phyloP scores from a whole-genome alignment of 2,113 vertebrate species.

The Toxostoma redivivum region DNA sequence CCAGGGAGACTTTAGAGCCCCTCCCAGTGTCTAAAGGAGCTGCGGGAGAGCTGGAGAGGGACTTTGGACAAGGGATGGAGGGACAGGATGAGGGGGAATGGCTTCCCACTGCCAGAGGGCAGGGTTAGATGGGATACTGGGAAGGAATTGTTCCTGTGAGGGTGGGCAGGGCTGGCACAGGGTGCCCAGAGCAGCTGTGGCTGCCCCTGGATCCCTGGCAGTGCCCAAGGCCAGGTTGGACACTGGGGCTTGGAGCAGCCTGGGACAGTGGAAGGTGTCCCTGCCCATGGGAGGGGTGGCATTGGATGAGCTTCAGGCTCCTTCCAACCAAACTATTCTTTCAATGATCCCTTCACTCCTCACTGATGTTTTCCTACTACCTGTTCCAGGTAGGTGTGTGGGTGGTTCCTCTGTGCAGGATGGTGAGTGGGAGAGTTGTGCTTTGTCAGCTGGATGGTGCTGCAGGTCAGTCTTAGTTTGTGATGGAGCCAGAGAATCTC shows the following conservation, averaged over 20 bases:
- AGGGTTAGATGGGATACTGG: not conserved
- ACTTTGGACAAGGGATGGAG: not conserved
- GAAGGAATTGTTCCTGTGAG: not conserved
- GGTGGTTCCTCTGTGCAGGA: not conserved
- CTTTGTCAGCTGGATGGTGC: not conserved
- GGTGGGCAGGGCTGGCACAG: not conserved
- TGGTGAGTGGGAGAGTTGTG: not conserved
- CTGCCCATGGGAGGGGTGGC: not conserved
- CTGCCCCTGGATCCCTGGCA: not conserved
- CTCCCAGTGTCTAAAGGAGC: not conserved
- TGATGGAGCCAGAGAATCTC: not conserved
- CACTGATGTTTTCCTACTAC: not conserved
- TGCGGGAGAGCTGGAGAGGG: not conserved
- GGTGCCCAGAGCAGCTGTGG: not conserved
- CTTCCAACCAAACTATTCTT: not conserved
- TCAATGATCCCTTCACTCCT: not conserved
- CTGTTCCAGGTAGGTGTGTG: not conserved
- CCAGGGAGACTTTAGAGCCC: not conserved
- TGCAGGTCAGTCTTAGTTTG: not conserved
- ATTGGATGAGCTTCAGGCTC: not conserved
- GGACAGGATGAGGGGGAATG: not conserved
- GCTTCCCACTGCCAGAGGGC: not conserved
- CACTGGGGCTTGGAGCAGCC: not conserved
- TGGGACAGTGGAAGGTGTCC: not conserved
- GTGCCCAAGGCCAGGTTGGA: not conserved